Evolutionary conservation across 2,113 vertebrate species (phyloP), one percentile per base, ranked within the genome.

Genomic region (Passer domesticus): DNA sequence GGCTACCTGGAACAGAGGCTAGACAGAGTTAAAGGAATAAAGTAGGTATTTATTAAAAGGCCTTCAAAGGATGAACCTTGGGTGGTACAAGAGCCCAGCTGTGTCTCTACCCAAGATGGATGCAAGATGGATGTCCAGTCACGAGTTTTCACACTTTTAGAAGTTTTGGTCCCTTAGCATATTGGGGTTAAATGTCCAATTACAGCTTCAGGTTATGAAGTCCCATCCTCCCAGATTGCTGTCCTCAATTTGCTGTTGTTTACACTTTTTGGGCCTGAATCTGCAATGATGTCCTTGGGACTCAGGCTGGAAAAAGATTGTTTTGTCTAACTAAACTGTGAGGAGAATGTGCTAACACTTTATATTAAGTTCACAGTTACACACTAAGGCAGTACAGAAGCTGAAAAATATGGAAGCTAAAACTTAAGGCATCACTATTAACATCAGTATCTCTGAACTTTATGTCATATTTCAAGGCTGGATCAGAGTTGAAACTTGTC

Each of bases 401-500:
- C 59, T 62, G 59, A 39, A 62, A 62, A 39, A 39, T 62, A 28
- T 41, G 59, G 39, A 41, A 62, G 17, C 35, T 62, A 28, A 39
- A 62, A 41, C 59, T 39, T 62, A 39, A 28, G 8, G 25, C 18
- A 62, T 62, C 37, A 41, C 59, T 62, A 62, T 35, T 59, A 69
- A 33, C 7, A 58, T 10, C 27, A 55, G 25, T 33, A 76, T 22
- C 30, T 11, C 15, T 37, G 20, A 69, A 60, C 9, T 75, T 81
- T 5, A 53, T 4, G 9, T 25, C 0, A 0, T 7, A 60, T 72
- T 93, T 64, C 2, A 1, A 47, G 67, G 60, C 37, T n/a, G 37
- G 31, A 75, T 30, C 35, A 0, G 7, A 87, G 35, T 5, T 23
- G 6, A 37, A 69, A 49, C 10, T 3, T 2, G 4, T 25, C 21